Evolutionary conservation across 2,888 invertebrate genomes (phyloP).

Genomic region (Phymatocera aterrima): DNA sequence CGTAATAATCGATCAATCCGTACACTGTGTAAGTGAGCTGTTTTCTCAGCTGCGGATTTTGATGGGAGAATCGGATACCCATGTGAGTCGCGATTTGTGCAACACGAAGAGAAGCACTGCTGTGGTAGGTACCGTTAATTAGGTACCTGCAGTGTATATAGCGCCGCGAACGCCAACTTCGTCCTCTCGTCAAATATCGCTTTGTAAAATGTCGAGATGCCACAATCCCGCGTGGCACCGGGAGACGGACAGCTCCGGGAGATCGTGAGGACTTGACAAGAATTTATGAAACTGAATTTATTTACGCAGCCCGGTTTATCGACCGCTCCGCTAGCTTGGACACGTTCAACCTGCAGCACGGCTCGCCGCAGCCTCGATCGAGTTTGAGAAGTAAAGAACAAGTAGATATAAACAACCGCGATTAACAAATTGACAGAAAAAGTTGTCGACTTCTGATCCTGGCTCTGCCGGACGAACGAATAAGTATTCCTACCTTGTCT

Average conservation of each 20-base stretch:
- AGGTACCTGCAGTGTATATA: conserved; percentile 12
- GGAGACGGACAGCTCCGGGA: conserved; percentile 55
- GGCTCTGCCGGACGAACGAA: not conserved
- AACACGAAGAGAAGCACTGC: not conserved
- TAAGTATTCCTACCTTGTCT: conserved; percentile 5
- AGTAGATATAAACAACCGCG: conserved; percentile 57
- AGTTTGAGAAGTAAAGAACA: conserved; percentile 32
- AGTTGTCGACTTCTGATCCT: conserved; percentile 52
- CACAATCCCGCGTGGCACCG: not conserved
- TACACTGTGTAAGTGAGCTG: not conserved
- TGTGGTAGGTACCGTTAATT: conserved; percentile 20
- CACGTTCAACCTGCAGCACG: conserved; percentile 25
- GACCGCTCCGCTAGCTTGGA: conserved; percentile 54
- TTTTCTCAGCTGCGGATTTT: conserved; percentile 7
- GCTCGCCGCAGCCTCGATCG: not conserved
- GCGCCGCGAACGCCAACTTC: conserved; percentile 12
- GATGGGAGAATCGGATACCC: not conserved
- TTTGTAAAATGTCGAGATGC: conserved; percentile 24
- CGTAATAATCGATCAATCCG: not conserved
- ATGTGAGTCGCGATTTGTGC: not conserved
- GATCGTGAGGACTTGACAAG: conserved; percentile 65
- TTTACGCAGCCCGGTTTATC: conserved; percentile 57
- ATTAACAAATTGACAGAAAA: conserved; percentile 71
- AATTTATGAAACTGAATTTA: conserved; percentile 69
- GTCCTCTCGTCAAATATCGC: conserved; percentile 37